phyloP scores from a whole-genome alignment of 1,140 invertebrate species.

The Drosophila biarmipes region DNA sequence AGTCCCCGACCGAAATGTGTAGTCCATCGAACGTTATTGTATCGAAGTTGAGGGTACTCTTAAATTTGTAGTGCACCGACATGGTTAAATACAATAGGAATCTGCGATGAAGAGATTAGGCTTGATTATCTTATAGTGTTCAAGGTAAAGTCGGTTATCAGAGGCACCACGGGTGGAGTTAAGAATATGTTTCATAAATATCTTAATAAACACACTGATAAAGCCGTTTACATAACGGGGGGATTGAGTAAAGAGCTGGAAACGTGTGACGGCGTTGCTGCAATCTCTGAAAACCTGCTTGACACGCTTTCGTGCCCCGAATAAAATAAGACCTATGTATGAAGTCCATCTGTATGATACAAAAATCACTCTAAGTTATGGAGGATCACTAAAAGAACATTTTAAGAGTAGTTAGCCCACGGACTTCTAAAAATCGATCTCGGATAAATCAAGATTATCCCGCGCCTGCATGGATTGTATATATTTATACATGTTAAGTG shows the following conservation, averaged over 20 bases:
- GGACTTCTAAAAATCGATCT: neutral
- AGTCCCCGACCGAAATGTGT: conserved; percentile 96
- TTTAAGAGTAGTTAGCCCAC: neutral
- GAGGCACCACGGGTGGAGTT: conserved; percentile 1
- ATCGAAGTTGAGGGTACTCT: conserved; percentile 96
- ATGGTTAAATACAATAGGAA: conserved; percentile 85
- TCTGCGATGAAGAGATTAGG: conserved; percentile 22
- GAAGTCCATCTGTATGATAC: neutral
- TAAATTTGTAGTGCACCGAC: conserved; percentile 99
- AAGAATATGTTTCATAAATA: conserved; percentile 12
- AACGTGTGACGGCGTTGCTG: conserved; percentile 2
- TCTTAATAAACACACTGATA: conserved; percentile 26
- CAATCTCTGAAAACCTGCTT: conserved; percentile 1
- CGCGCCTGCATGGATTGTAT: neutral
- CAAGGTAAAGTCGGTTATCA: conserved; percentile 11
- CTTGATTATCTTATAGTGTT: conserved; percentile 5
- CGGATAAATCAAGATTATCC: neutral
- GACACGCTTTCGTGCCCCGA: neutral
- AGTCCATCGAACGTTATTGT: conserved; percentile 98
- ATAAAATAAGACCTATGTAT: neutral
- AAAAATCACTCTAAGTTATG: too few species aligned
- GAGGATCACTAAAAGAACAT: neutral
- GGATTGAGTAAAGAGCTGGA: neutral
- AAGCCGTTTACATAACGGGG: conserved; percentile 23
- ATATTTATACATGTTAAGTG: neutral